These are phyloP conservation scores for Deilephila porcellus DNA, from an alignment of 2,888 invertebrate species.

Conservation along the genomic window DNA sequence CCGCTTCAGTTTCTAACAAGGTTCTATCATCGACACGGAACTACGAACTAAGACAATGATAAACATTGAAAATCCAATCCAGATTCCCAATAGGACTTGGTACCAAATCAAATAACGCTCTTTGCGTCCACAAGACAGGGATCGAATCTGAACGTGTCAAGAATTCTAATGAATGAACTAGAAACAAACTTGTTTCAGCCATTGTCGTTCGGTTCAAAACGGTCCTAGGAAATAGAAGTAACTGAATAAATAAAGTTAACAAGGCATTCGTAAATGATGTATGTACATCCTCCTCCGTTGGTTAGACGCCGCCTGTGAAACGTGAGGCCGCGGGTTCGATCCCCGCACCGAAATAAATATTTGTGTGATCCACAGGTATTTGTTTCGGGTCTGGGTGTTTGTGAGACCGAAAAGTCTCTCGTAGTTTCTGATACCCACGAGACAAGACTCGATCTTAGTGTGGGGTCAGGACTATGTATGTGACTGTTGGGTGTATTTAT, in stretches of 20 bases:
- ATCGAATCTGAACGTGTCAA: constrained; percentile 1
- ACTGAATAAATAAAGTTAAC: neutral
- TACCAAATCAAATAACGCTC: constrained; percentile 7
- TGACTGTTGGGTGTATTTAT: no score
- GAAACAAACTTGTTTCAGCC: neutral
- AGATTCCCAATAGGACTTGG: constrained; percentile 15
- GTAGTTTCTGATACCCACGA: no score
- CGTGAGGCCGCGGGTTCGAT: no score
- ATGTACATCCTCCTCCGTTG: no score
- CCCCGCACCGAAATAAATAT: no score
- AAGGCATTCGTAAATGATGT: neutral
- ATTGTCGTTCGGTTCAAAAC: neutral
- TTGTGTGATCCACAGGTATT: no score
- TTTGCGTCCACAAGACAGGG: constrained; percentile 3
- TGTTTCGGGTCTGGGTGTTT: no score
- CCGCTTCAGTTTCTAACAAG: no score
- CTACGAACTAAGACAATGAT: constrained; percentile 6
- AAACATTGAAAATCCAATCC: constrained; percentile 16
- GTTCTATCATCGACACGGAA: neutral
- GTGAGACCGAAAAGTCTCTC: no score
- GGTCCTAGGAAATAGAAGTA: neutral
- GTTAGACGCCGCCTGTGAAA: no score
- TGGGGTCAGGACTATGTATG: no score
- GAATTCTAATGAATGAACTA: constrained; percentile 2
- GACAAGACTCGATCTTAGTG: no score